A percentile compares a stretch with the other conserved stretches of the same genome.
phyloP scores from a whole-genome alignment of 2,113 vertebrate genomes.

The Reinhardtius hippoglossoides region DNA sequence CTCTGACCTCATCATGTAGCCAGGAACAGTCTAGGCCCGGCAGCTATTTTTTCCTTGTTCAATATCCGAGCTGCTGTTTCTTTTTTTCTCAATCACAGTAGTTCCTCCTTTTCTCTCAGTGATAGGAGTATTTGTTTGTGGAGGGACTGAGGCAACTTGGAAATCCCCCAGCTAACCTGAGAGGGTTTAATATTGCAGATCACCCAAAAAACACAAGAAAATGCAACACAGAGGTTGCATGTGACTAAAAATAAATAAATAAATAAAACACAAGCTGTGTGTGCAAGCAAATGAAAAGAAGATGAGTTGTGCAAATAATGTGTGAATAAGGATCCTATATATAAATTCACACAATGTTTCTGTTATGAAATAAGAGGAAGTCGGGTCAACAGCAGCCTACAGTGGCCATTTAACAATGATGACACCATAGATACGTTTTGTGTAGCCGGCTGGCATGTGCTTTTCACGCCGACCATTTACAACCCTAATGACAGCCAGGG shows the following conservation, averaged over 20 bases:
- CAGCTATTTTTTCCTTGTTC: constrained; percentile 22
- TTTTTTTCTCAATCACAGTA: not conserved
- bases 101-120: constrained; percentile 27
- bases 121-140: constrained; percentile 31
- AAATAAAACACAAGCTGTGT: not conserved
- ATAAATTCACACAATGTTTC: not conserved
- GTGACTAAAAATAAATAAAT: not conserved
- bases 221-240: not conserved
- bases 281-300: not conserved
- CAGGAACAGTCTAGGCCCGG: constrained; percentile 33
- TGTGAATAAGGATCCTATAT: not conserved
- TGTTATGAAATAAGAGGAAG: not conserved
- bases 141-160: constrained; percentile 37
- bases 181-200: constrained; percentile 13
- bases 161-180: constrained; percentile 50
- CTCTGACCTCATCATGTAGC: constrained; percentile 39
- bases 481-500: constrained; percentile 46
- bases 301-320: not conserved
- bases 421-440: constrained; percentile 32
- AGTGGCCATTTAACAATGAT: constrained; percentile 2
- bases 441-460: constrained; percentile 33
- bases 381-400: constrained; percentile 13
- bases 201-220: not conserved
- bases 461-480: constrained; percentile 56
- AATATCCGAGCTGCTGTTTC: not conserved